Evolutionary conservation across 2,113 vertebrate genomes (phyloP).

Genomic region (Calyptommatus sinebrachiatus): DNA sequence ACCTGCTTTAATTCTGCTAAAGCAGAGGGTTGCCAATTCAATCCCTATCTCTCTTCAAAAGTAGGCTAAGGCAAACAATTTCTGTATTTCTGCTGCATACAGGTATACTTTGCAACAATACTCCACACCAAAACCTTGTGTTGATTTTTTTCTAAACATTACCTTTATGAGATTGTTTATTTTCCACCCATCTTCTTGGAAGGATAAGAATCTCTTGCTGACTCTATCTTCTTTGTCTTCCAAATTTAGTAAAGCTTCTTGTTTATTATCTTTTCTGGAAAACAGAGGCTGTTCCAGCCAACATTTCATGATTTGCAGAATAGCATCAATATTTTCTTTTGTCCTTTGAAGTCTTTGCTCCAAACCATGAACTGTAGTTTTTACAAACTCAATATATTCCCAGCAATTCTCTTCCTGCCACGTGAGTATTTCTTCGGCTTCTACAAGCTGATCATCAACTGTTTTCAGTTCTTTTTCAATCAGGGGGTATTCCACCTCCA

Average conservation of each 20-base stretch:
- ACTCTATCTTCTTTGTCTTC: conserved; percentile 73
- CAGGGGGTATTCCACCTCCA: conserved; percentile 77
- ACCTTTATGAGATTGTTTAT: conserved; percentile 79
- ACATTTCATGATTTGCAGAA: conserved; percentile 70
- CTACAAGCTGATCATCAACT: conserved; percentile 68
- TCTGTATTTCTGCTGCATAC: no score
- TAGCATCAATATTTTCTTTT: conserved; percentile 69
- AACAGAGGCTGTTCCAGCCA: conserved; percentile 74
- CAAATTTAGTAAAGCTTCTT: conserved; percentile 66
- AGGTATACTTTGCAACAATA: background rate
- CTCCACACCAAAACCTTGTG: no score
- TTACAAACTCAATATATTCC: conserved; percentile 69
- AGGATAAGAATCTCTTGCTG: conserved; percentile 67
- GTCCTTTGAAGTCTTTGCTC: conserved; percentile 65
- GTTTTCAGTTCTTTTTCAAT: conserved; percentile 66
- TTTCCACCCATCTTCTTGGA: conserved; percentile 70
- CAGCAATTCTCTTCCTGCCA: conserved; percentile 74
- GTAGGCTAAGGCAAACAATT: no score
- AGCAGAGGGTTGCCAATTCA: no score
- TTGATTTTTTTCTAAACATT: background rate
- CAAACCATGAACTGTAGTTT: conserved; percentile 62
- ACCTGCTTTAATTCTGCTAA: no score
- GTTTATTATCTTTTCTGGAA: conserved; percentile 75
- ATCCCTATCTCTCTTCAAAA: no score
- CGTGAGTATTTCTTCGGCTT: conserved; percentile 59